These are phyloP conservation scores for Caenorhabditis becei DNA, from an alignment of 2,888 invertebrate species.

Conservation along the genomic window DNA sequence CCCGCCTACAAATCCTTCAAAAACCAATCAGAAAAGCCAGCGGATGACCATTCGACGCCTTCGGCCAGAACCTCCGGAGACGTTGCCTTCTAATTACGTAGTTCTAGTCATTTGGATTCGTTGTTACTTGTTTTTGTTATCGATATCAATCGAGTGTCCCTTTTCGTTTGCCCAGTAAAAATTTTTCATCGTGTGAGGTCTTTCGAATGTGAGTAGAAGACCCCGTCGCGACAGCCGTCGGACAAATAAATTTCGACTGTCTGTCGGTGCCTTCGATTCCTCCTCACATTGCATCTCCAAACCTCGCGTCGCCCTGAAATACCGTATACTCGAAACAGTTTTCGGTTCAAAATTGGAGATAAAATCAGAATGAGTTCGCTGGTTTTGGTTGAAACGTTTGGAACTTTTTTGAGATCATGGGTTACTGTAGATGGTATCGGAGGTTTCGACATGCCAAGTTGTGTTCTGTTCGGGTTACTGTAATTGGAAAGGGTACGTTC, in stretches of 20 bases:
- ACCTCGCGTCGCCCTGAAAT: neutral
- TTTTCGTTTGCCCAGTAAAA: neutral
- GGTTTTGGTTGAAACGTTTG: neutral
- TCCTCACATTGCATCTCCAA: neutral
- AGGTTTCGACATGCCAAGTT: neutral
- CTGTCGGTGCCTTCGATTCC: neutral
- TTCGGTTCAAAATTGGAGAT: neutral
- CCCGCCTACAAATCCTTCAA: constrained; percentile 41
- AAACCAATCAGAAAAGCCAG: constrained; percentile 21
- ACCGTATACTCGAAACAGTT: neutral
- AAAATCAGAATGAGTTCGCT: neutral
- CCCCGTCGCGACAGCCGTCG: neutral
- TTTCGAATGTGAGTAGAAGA: neutral
- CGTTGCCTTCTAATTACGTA: constrained; percentile 13
- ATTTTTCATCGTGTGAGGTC: constrained; percentile 9
- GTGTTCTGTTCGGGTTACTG: neutral
- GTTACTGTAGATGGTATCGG: neutral
- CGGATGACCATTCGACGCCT: neutral
- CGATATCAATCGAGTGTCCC: constrained; percentile 13
- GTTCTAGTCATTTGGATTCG: constrained; percentile 1
- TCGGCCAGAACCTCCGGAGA: constrained; percentile 30
- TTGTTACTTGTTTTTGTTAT: constrained; percentile 16
- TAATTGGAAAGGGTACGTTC: too few relatives aligned
- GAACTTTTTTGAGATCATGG: neutral
- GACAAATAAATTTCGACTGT: neutral